These are phyloP conservation scores for Amblyjoppa fuscipennis DNA, from an alignment of 2,888 invertebrate genomes.

Conservation along the genomic window DNA sequence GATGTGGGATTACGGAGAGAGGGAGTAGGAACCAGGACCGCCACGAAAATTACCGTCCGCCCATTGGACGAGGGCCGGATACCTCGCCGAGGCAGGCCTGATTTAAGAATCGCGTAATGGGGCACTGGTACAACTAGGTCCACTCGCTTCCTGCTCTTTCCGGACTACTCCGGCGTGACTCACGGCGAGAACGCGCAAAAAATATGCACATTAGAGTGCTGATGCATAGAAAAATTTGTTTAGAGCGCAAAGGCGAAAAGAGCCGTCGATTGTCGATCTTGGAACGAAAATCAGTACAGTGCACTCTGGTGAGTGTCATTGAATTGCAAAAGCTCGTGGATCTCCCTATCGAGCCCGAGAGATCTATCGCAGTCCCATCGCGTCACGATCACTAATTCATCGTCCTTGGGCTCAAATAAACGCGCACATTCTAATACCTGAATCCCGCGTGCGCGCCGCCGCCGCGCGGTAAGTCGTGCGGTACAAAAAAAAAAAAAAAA, in stretches of 20 bases:
- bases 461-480: conserved; percentile 25
- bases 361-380: conserved; percentile 44
- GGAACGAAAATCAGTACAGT: neutral
- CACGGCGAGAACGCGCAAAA: conserved; percentile 28
- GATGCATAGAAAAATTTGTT: no score
- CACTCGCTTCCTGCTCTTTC: conserved; percentile 52
- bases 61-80: conserved; percentile 77
- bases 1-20: conserved; percentile 43
- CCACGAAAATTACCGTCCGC: conserved; percentile 77
- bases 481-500: conserved; percentile 11
- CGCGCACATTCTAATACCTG: conserved; percentile 65
- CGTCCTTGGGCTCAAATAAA: conserved; percentile 66
- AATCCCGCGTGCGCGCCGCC: conserved; percentile 51
- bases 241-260: neutral
- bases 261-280: neutral
- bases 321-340: conserved; percentile 51
- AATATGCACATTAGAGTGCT: no score
- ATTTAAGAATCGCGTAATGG: conserved; percentile 82
- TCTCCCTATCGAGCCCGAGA: conserved; percentile 28
- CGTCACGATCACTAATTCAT: conserved; percentile 49
- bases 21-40: conserved; percentile 59
- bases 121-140: conserved; percentile 57
- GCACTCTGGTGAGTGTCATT: conserved; percentile 30
- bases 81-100: conserved; percentile 80
- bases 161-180: conserved; percentile 58